A percentile compares a stretch with the other conserved stretches of the same genome.
Evolutionary conservation across 2,797 vertebrate genomes (phyloP).

Genomic region (Benthosema pterotum): DNA sequence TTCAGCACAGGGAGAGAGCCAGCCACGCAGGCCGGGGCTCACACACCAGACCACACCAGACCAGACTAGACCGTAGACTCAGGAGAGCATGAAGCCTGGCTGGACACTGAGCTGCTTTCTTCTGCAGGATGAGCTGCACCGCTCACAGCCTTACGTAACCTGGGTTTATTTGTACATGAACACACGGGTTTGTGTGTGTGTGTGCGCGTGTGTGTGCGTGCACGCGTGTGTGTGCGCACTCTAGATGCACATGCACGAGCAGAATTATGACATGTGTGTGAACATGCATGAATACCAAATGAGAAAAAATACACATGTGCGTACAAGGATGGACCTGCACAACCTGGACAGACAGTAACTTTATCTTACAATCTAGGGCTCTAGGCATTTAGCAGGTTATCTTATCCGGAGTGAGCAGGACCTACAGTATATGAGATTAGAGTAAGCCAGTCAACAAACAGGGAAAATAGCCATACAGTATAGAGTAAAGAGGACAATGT

Average conservation of each 20-base stretch:
- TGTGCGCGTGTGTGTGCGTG: too few species aligned
- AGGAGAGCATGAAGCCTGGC: slow-evolving; percentile 32
- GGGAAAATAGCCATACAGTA: too few species aligned
- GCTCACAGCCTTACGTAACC: background rate
- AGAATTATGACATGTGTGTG: too few species aligned
- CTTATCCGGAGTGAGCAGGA: too few species aligned
- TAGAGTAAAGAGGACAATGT: too few species aligned
- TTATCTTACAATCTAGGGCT: too few species aligned
- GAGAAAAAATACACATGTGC: slow-evolving; percentile 15
- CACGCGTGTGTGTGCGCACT: background rate
- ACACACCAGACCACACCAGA: slow-evolving; percentile 15
- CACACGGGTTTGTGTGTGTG: too few species aligned
- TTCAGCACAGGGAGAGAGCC: slow-evolving; percentile 59
- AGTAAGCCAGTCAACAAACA: too few species aligned
- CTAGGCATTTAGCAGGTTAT: too few species aligned
- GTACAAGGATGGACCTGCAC: background rate
- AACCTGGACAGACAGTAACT: background rate
- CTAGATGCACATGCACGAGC: slow-evolving; percentile 16
- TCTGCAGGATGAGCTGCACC: slow-evolving; percentile 50
- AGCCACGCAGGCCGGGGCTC: slow-evolving; percentile 45
- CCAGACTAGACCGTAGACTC: slow-evolving; percentile 41
- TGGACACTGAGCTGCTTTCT: slow-evolving; percentile 66
- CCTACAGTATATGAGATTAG: too few species aligned
- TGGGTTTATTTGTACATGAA: too few species aligned
- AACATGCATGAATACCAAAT: background rate